phyloP scores from a whole-genome alignment of 2,797 vertebrate genomes.

The Karalla daura region DNA sequence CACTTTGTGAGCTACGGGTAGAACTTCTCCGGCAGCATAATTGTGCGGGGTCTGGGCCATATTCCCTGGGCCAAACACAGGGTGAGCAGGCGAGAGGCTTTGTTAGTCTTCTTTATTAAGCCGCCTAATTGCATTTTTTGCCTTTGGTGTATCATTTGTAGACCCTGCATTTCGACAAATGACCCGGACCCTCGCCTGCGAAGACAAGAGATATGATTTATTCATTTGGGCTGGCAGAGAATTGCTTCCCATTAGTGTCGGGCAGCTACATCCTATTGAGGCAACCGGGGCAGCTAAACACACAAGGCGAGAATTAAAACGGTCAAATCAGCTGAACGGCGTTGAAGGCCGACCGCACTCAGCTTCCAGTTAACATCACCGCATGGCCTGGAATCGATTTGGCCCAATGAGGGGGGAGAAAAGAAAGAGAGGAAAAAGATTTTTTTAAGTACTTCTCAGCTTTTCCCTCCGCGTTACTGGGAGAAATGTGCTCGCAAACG shows the following conservation, averaged over 20 bases:
- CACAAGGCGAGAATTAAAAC: constrained; percentile 48
- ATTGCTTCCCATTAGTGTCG: constrained; percentile 61
- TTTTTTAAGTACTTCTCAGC: background rate
- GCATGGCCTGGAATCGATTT: background rate
- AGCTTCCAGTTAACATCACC: constrained; percentile 34
- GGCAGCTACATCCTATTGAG: constrained; percentile 33
- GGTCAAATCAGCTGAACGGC: constrained; percentile 32
- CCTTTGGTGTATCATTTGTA: constrained; percentile 80
- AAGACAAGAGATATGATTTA: constrained; percentile 78
- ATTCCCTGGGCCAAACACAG: constrained; percentile 64
- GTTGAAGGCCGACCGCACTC: background rate
- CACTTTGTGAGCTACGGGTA: constrained; percentile 45
- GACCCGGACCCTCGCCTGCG: constrained; percentile 64
- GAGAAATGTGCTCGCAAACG: constrained; percentile 18
- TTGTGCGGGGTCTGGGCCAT: constrained; percentile 59
- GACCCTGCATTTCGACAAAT: constrained; percentile 77
- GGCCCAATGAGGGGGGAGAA: constrained; percentile 11
- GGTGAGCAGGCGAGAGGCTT: constrained; percentile 50
- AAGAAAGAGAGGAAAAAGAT: background rate
- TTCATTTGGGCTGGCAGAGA: constrained; percentile 65
- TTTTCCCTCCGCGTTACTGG: background rate
- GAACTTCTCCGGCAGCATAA: constrained; percentile 58
- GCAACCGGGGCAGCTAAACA: constrained; percentile 38
- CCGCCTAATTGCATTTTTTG: constrained; percentile 80
- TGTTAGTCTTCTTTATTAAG: constrained; percentile 80